Conservation (phyloP, 2,888 invertebrate species). For the Thecocarcelia acutangulata region DNA sequence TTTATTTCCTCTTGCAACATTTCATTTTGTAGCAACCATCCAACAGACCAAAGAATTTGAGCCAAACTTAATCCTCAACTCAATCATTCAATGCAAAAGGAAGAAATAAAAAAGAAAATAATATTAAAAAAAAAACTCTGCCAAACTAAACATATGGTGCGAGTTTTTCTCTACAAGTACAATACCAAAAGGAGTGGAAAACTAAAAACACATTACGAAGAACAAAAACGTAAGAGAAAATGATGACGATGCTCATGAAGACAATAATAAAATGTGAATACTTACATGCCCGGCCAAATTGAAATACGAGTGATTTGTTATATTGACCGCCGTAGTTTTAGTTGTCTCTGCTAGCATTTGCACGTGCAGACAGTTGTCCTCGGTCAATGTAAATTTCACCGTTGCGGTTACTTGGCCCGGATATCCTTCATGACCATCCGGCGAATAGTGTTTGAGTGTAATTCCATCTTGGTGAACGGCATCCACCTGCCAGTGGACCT, state of each 20-base stretch:
- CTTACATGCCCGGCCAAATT: slow-evolving; percentile 92
- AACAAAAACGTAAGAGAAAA: background rate
- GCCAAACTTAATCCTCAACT: slow-evolving; percentile 61
- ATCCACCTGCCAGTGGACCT: slow-evolving; percentile 86
- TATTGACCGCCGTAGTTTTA: slow-evolving; percentile 91
- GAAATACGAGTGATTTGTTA: slow-evolving; percentile 95
- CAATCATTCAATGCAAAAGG: slow-evolving; percentile 57
- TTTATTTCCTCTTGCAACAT: slow-evolving; percentile 60
- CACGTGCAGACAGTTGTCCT: slow-evolving; percentile 88
- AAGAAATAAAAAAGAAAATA: no score
- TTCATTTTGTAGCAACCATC: slow-evolving; percentile 37
- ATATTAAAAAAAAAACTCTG: slow-evolving; percentile 3
- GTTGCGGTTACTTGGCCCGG: slow-evolving; percentile 91
- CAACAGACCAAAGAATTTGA: slow-evolving; percentile 4
- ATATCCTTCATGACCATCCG: slow-evolving; percentile 92
- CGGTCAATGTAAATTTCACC: slow-evolving; percentile 87
- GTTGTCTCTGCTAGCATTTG: slow-evolving; percentile 89
- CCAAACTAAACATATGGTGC: slow-evolving; percentile 53
- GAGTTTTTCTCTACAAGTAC: slow-evolving; percentile 33
- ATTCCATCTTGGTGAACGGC: slow-evolving; percentile 81
- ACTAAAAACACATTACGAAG: background rate
- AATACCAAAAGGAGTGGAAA: slow-evolving; percentile 13
- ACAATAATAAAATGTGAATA: slow-evolving; percentile 53
- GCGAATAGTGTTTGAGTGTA: slow-evolving; percentile 88
- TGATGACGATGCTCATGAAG: background rate